Evolutionary conservation across 2,888 invertebrate species (phyloP).

Genomic region (Fissipunctia ypsillon): DNA sequence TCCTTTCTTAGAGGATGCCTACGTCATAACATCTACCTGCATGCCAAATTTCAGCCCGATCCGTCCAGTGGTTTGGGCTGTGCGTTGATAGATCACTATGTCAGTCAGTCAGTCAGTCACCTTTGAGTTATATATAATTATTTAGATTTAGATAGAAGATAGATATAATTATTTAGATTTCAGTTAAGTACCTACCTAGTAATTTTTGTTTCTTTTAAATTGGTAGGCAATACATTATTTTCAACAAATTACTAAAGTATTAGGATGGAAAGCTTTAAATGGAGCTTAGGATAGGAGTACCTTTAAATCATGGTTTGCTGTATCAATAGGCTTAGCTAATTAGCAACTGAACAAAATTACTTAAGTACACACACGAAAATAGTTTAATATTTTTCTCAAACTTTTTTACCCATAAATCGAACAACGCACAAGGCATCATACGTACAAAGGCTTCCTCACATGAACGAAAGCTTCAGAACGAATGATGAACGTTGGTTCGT

Average conservation of each 20-base stretch:
- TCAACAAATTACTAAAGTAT: too few relatives aligned
- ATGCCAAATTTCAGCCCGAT: too few relatives aligned
- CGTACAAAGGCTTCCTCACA: conserved; percentile 2
- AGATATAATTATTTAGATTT: too few relatives aligned
- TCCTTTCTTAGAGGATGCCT: too few relatives aligned
- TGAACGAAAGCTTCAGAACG: conserved; percentile 27
- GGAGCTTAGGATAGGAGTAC: too few relatives aligned
- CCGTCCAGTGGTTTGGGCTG: too few relatives aligned
- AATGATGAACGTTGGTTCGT: conserved; percentile 42
- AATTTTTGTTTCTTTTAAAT: not conserved
- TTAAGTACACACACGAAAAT: not conserved
- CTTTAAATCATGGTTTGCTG: not conserved
- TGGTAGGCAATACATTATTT: not conserved
- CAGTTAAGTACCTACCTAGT: not conserved
- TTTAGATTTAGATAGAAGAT: too few relatives aligned
- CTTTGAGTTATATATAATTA: too few relatives aligned
- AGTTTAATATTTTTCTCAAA: not conserved
- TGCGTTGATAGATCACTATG: too few relatives aligned
- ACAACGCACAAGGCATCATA: not conserved
- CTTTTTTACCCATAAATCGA: not conserved
- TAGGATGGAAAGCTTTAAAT: too few relatives aligned
- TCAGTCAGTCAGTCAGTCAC: too few relatives aligned
- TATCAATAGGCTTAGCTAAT: not conserved
- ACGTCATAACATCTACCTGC: too few relatives aligned
- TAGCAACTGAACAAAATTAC: not conserved